A percentile compares a stretch with the other conserved stretches of the same genome.
phyloP scores from a whole-genome alignment of 2,113 vertebrate species.

The Blennius ocellaris region DNA sequence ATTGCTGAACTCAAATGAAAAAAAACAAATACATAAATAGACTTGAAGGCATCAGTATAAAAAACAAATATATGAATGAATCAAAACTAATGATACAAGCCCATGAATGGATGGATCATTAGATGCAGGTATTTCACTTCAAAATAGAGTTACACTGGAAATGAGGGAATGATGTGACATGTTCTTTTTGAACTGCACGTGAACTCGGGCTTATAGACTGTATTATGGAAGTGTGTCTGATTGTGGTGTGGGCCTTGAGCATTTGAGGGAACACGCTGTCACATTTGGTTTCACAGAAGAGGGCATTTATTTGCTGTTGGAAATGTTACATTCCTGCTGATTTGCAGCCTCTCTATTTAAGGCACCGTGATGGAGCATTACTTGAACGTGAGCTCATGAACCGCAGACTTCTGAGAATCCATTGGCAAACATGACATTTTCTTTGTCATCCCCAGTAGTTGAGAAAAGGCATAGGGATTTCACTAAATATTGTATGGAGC shows the following conservation, averaged over 20 bases:
- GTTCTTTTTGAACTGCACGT: neutral
- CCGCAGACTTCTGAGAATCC: conserved; percentile 35
- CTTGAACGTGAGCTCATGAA: conserved; percentile 32
- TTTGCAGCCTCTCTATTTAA: conserved; percentile 48
- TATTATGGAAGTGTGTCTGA: conserved; percentile 11
- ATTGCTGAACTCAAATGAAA: too few relatives aligned
- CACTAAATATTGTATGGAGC: conserved; percentile 27
- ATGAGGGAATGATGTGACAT: conserved; percentile 32
- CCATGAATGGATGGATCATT: neutral
- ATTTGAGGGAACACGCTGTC: conserved; percentile 25
- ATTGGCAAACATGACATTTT: conserved; percentile 43
- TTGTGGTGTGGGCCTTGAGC: conserved; percentile 25
- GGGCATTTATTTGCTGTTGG: conserved; percentile 7
- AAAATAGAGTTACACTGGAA: neutral
- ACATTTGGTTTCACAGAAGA: conserved; percentile 28
- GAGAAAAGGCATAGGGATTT: conserved; percentile 12
- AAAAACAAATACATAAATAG: too few relatives aligned
- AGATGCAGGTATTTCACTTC: neutral
- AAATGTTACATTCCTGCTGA: conserved; percentile 29
- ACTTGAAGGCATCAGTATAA: too few relatives aligned
- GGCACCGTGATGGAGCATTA: conserved; percentile 46
- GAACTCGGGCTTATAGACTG: conserved; percentile 5
- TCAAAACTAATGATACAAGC: too few relatives aligned
- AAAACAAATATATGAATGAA: too few relatives aligned
- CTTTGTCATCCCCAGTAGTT: conserved; percentile 4